Base-by-base conservation (phyloP, 2,888 invertebrate genomes). In the Dichetophora obliterata region DNA sequence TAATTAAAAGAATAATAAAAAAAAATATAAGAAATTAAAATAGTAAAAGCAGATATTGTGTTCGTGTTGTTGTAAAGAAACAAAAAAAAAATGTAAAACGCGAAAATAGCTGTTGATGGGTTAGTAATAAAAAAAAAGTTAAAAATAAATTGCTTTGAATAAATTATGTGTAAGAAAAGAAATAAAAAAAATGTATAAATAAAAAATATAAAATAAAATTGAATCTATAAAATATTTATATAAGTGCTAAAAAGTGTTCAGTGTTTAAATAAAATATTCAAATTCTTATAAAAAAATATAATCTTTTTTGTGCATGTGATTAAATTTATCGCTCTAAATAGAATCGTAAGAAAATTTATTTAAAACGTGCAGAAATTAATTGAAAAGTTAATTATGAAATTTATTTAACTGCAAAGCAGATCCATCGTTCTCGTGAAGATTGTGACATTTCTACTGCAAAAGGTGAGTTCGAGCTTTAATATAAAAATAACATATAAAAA, bases 141-240 rank as follows among this genome's bases (percentile, higher is more conserved):
- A 6, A 54, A 19, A 37, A 65, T 27, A 59, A 65, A 65, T 31
- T 65, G 43, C 37, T 37, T 37, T 37, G 37, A 1, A 43, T 34
- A 63, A 63, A 63, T 31, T n/a, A n/a, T n/a, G n/a, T n/a, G n/a
- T n/a, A 31, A 61, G 14, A 31, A 34, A 65, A 61, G 31, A 61
- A 6, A n/a, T 59, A 61, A 61, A 4, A 61, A n/a, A 48, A 22
- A 66, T n/a, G n/a, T n/a, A 66, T 43, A 5, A n/a, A 11, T 48
- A 66, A 48, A 3, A 34, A 37, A 66, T 9, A 14, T 43, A 66
- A 31, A 22, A 66, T 3, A 31, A 66, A 9, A 43, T 6, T 22
- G 22, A 66, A 9, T 9, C 3, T 31, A 59, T 59, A 24, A 22
- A 8, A 59, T 48, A 48, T 43, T 22, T 43, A 65, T 37, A 16